Evolutionary conservation across 2,113 vertebrate genomes (phyloP).

Genomic region (Brachyhypopomus gauderio): DNA sequence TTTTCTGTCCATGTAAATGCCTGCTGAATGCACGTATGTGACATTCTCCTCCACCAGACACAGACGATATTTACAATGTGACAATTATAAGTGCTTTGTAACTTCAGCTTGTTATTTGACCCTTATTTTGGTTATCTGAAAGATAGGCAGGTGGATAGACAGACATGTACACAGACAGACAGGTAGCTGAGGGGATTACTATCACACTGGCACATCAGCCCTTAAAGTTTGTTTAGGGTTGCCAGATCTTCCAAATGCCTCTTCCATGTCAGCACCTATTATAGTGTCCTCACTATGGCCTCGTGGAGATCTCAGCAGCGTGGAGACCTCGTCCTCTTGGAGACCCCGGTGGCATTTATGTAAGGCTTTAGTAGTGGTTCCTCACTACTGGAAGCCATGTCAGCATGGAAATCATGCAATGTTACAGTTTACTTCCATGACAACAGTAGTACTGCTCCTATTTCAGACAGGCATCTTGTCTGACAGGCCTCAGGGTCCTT

Average conservation of each 20-base stretch:
- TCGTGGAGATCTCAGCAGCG: not conserved
- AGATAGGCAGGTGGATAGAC: conserved; percentile 55
- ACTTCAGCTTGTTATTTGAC: conserved; percentile 56
- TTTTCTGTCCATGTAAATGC: not conserved
- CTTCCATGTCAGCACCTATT: not conserved
- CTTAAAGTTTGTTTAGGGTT: not conserved
- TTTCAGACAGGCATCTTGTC: conserved; percentile 28
- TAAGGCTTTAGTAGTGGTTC: not conserved
- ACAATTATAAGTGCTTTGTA: conserved; percentile 71
- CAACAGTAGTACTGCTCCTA: conserved; percentile 28
- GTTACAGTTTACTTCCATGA: conserved; percentile 33
- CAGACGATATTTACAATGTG: conserved; percentile 49
- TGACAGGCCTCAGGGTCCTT: conserved; percentile 12
- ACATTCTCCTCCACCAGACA: conserved; percentile 33
- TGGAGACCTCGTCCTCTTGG: not conserved
- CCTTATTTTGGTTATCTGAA: conserved; percentile 48
- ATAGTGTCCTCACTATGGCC: not conserved
- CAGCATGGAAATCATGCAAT: conserved; percentile 18
- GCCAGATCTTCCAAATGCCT: not conserved
- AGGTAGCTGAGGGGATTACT: conserved; percentile 14
- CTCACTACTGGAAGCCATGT: conserved; percentile 6
- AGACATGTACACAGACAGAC: conserved; percentile 26
- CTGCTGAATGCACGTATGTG: not conserved
- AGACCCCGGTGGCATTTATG: not conserved
- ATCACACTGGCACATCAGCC: not conserved